Percentiles rank a stretch among this genome's conserved stretches.
Evolutionary conservation across 2,888 invertebrate species (phyloP).

Genomic region (Cataglyphis rosenhaueri): DNA sequence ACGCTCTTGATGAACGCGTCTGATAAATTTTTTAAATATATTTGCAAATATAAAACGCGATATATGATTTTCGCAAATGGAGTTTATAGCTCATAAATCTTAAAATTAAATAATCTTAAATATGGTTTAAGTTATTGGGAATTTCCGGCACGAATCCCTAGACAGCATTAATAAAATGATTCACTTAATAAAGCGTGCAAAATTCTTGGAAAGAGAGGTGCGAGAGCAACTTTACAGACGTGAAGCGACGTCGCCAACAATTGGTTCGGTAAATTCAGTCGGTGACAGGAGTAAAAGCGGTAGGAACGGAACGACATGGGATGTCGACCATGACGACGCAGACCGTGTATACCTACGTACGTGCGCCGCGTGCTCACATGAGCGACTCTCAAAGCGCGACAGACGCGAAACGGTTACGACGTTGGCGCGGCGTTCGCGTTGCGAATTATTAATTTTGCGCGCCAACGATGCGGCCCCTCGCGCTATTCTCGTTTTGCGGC

Average conservation of each 20-base stretch:
- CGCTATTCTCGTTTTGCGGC: slow-evolving; percentile 41
- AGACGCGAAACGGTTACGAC: slow-evolving; percentile 49
- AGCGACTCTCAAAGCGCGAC: slow-evolving; percentile 44
- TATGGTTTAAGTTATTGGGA: background rate
- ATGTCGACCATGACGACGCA: slow-evolving; percentile 11
- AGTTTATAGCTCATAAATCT: background rate
- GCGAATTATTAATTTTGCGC: slow-evolving; percentile 50
- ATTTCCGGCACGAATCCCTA: background rate
- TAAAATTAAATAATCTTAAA: background rate
- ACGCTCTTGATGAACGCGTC: background rate
- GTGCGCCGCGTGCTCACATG: slow-evolving; percentile 13
- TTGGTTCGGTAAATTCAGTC: slow-evolving; percentile 31
- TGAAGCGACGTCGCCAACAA: background rate
- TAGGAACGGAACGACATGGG: slow-evolving; percentile 12
- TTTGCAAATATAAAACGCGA: no score
- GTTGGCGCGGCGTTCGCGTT: slow-evolving; percentile 39
- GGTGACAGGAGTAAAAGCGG: slow-evolving; percentile 37
- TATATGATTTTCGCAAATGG: no score
- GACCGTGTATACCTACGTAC: background rate
- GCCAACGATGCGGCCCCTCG: slow-evolving; percentile 38
- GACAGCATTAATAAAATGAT: background rate
- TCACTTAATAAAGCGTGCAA: background rate
- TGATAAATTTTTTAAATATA: background rate
- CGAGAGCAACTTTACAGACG: background rate
- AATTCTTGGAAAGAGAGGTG: background rate